Evolutionary conservation across 2,797 vertebrate genomes (phyloP), one percentile per base, ranked within the genome.

Genomic region (Neomorphus geoffroyi): DNA sequence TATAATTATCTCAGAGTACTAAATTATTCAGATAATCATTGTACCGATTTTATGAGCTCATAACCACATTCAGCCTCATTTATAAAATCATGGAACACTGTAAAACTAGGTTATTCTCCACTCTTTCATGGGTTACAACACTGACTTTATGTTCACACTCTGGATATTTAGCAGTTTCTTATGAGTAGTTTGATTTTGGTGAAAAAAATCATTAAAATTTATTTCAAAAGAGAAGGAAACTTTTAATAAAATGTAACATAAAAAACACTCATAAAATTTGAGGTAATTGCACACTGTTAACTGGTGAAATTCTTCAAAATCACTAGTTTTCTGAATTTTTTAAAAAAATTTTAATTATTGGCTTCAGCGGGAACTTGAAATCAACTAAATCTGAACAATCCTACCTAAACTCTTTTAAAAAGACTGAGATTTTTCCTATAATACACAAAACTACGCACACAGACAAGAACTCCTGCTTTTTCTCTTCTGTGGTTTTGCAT

Each of bases 11-110:
- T 96, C 45, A 53, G 32, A 81, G 51, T 56, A 77, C 48, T 69
- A 94, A 65, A 69, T 92, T 94, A 93, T 56, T 95, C 81, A 96
- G 51, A 90, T 92, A 80, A 90, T 62, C 62, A 88, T 75, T 95
- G 85, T 56, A 72, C 46, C 89, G 79, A 95, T 95, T 94, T 92
- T 97, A 57, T 94, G 86, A 89, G 70, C 64, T 56, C 81, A 64
- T 81, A 95, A 86, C 58, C 51, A 91, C 33, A 41, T n/a, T 73
- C 51, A 78, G 53, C 16, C 11, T 92, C 64, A 82, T 79, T 92
- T 77, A 71, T 62, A 88, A 87, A 90, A 90, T 39, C 82, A 80
- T 10, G 41, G 67, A 70, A 92, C 50, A 30, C 56, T 86, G 48
- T 60, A 84, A 58, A 92, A 33, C 4, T 11, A 73, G 26, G 28